Evolutionary conservation across 2,888 invertebrate species (phyloP).

Genomic region (Saturnia pavonia): DNA sequence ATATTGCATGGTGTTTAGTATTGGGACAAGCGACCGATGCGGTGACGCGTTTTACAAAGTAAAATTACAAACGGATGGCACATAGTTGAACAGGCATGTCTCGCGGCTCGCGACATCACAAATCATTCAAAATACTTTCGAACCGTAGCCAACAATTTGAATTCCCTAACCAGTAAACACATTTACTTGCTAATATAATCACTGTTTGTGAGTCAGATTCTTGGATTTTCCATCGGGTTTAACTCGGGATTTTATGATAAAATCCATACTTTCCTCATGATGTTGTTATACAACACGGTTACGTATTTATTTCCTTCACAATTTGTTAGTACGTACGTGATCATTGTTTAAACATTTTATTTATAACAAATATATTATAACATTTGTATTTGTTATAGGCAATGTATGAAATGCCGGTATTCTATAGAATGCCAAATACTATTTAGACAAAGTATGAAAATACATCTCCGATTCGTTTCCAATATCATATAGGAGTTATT

Average conservation of each 20-base stretch:
- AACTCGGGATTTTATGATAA: not conserved
- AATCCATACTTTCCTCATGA: not conserved
- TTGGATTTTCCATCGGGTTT: not conserved
- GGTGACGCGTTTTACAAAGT: not conserved
- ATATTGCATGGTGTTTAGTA: no score
- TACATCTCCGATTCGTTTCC: no score
- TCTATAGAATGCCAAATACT: no score
- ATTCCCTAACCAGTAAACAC: not conserved
- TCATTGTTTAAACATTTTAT: not conserved
- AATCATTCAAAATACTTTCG: not conserved
- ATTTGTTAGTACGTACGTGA: not conserved
- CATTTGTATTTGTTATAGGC: no score
- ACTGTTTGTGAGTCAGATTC: not conserved
- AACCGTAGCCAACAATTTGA: not conserved
- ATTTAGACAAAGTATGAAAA: no score
- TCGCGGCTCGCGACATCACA: not conserved
- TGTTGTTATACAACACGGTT: not conserved
- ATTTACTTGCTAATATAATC: constrained; percentile 5
- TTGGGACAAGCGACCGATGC: not conserved
- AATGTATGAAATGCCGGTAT: no score
- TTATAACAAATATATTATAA: no score
- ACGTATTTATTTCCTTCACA: not conserved
- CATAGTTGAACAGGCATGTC: not conserved
- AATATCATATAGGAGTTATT: no score
- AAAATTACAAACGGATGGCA: not conserved